phyloP scores from a whole-genome alignment of 2,113 vertebrate genomes.

The Clarias magur region DNA sequence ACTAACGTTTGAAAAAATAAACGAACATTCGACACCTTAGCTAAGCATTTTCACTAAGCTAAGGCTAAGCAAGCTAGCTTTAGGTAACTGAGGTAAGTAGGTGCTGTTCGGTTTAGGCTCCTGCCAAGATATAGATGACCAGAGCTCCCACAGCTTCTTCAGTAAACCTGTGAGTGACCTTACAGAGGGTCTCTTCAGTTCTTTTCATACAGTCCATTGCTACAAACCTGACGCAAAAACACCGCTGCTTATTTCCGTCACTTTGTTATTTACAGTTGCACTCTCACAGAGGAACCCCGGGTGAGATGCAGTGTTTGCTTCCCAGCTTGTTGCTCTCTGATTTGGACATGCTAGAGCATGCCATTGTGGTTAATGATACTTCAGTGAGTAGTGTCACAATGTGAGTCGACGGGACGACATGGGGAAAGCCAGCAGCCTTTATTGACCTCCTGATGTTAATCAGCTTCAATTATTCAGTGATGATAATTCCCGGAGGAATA shows the following conservation, averaged over 20 bases:
- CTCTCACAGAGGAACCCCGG: background rate
- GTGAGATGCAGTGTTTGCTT: background rate
- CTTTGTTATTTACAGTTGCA: background rate
- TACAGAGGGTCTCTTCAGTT: no score
- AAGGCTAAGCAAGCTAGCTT: no score
- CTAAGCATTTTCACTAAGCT: no score
- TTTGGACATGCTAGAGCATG: background rate
- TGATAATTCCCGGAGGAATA: background rate
- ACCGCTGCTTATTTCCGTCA: background rate
- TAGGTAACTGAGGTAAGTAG: no score
- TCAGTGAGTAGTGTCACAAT: background rate
- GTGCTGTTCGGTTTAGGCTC: no score
- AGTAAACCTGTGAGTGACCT: no score
- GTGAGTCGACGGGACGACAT: background rate
- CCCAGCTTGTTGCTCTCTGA: background rate
- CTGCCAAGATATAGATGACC: no score
- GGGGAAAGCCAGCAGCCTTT: background rate
- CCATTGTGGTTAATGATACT: slow-evolving; percentile 1
- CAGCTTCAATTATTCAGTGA: slow-evolving; percentile 4
- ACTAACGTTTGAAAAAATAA: no score
- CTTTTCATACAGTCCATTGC: no score
- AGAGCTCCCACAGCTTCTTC: no score
- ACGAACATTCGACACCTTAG: no score
- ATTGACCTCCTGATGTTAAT: slow-evolving; percentile 8
- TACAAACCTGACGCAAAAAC: background rate